phyloP scores from a whole-genome alignment of 1,140 invertebrate genomes.

The Hormaphis cornu region DNA sequence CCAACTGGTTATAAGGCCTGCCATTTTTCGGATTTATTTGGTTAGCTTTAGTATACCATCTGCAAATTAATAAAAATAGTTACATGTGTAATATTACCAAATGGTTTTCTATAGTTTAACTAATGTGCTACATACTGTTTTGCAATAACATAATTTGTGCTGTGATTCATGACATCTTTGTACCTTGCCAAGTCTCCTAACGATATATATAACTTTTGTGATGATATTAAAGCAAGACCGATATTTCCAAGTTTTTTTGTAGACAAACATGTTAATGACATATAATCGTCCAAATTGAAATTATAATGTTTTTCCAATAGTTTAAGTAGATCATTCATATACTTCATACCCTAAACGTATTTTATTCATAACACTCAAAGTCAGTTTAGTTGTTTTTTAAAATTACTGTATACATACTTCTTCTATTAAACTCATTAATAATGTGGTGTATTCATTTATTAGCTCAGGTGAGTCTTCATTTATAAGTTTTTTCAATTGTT shows the following conservation, averaged over 20 bases:
- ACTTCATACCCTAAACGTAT: conserved; percentile 52
- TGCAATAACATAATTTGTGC: conserved; percentile 75
- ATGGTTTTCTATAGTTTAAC: background rate
- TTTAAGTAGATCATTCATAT: conserved; percentile 66
- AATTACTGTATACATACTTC: background rate
- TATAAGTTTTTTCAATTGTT: conserved; percentile 62
- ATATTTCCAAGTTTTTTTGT: conserved; percentile 57
- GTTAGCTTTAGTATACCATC: conserved; percentile 86
- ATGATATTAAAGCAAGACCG: conserved; percentile 67
- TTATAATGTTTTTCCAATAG: conserved; percentile 63
- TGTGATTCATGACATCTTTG: conserved; percentile 72
- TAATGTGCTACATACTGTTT: conserved; percentile 52
- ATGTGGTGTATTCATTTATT: background rate
- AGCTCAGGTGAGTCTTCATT: conserved; percentile 41
- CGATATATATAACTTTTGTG: conserved; percentile 78
- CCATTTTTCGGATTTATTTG: conserved; percentile 91
- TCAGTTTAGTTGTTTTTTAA: no score
- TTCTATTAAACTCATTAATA: conserved; percentile 23
- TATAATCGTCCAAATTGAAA: conserved; percentile 59
- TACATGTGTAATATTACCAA: conserved; percentile 6
- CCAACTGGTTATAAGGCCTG: conserved; percentile 86
- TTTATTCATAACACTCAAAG: no score
- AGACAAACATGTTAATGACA: conserved; percentile 42
- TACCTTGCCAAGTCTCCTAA: conserved; percentile 86
- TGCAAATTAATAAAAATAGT: conserved; percentile 41